Conservation (phyloP, 2,113 vertebrate species). For the Callipepla squamata region DNA sequence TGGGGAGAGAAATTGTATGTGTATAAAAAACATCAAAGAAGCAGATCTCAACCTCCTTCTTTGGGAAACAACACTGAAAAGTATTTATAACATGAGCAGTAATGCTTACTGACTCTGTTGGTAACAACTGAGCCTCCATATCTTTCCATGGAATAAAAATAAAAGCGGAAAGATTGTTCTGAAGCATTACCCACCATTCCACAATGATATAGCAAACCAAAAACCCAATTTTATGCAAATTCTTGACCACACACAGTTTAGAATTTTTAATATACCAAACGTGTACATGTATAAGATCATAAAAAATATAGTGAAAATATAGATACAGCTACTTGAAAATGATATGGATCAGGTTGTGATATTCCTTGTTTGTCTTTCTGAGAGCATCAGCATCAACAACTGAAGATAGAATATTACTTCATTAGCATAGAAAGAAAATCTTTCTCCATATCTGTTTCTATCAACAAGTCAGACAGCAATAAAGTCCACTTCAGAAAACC, state of each 20-base stretch:
- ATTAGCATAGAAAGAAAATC: neutral
- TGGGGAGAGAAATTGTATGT: neutral
- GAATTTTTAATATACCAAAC: neutral
- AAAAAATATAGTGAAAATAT: neutral
- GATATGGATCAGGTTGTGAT: neutral
- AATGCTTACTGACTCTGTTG: neutral
- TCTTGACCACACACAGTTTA: neutral
- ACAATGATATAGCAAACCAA: accelerated
- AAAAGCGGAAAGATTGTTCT: neutral
- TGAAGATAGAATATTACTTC: neutral
- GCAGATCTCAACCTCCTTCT: neutral
- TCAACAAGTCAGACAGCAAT: neutral
- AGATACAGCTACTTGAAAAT: neutral
- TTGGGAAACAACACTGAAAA: neutral
- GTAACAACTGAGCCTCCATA: neutral
- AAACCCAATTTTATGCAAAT: neutral
- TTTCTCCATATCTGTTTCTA: neutral
- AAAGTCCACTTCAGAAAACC: neutral
- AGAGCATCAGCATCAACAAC: neutral
- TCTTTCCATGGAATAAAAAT: neutral
- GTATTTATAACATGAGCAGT: neutral
- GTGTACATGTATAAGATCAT: neutral
- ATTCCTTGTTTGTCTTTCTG: neutral
- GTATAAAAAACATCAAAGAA: neutral
- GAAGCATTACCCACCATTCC: neutral